Conservation (phyloP, 2,113 vertebrate genomes). For the Oxyura jamaicensis region DNA sequence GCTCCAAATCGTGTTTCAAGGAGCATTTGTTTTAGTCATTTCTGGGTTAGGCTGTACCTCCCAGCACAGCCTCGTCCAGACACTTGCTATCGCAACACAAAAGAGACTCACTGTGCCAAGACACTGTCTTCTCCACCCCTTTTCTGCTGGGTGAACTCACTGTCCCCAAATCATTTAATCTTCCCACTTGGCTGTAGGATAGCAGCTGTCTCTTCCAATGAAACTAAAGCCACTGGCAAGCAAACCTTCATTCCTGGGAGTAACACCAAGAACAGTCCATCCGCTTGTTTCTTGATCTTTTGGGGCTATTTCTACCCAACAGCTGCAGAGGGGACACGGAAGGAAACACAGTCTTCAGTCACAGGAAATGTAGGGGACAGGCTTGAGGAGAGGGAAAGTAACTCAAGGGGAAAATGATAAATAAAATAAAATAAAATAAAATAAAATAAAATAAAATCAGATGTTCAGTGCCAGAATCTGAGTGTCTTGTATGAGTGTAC, state of each 20-base stretch:
- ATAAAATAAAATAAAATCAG: background rate
- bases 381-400: background rate
- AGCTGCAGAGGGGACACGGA: background rate
- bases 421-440: background rate
- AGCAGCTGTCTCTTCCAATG: slow-evolving; percentile 18
- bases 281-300: background rate
- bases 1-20: slow-evolving; percentile 54
- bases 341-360: background rate
- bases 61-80: slow-evolving; percentile 5
- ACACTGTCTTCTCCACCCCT: slow-evolving; percentile 26
- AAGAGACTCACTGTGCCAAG: background rate
- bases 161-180: slow-evolving; percentile 40
- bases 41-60: slow-evolving; percentile 24
- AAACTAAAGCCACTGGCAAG: slow-evolving; percentile 43
- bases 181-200: slow-evolving; percentile 8
- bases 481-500: background rate
- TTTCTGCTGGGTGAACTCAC: slow-evolving; percentile 47
- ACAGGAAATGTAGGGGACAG: background rate
- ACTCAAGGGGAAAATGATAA: background rate
- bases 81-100: slow-evolving; percentile 24
- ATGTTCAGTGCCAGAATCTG: background rate
- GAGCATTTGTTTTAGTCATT: slow-evolving; percentile 49
- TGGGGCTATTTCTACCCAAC: background rate
- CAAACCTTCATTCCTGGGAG: slow-evolving; percentile 42
- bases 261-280: slow-evolving; percentile 24